Conservation (phyloP, 2,113 vertebrate genomes). For the Gasterosteus nipponicus region DNA sequence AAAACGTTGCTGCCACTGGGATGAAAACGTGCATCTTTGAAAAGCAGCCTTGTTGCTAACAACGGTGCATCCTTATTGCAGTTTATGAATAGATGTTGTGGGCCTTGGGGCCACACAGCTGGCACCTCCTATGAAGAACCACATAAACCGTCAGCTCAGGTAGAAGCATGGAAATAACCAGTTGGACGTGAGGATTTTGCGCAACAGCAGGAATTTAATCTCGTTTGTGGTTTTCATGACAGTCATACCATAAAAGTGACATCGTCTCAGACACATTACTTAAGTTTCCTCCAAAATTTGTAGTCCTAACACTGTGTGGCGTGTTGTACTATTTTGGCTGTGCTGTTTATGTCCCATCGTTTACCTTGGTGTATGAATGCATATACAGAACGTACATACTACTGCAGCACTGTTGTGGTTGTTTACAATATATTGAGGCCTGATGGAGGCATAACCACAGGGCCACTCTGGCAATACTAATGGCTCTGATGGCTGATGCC, state of each 20-base stretch:
- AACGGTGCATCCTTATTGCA: slow-evolving; percentile 61
- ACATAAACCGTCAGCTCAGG: slow-evolving; percentile 67
- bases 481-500: slow-evolving; percentile 69
- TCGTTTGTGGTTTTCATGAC: slow-evolving; percentile 68
- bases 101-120: slow-evolving; percentile 70
- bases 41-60: slow-evolving; percentile 66
- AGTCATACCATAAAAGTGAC: slow-evolving; percentile 58
- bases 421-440: slow-evolving; percentile 60
- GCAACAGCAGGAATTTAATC: slow-evolving; percentile 70
- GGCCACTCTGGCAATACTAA: slow-evolving; percentile 64
- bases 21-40: slow-evolving; percentile 63
- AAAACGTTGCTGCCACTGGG: slow-evolving; percentile 63
- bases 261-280: slow-evolving; percentile 72
- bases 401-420: slow-evolving; percentile 40
- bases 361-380: slow-evolving; percentile 29
- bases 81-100: slow-evolving; percentile 68
- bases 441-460: slow-evolving; percentile 68
- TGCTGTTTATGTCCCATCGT: slow-evolving; percentile 55
- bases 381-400: slow-evolving; percentile 45
- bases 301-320: slow-evolving; percentile 53
- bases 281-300: slow-evolving; percentile 62
- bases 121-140: slow-evolving; percentile 70
- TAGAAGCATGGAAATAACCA: slow-evolving; percentile 67
- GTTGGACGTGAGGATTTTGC: slow-evolving; percentile 64
- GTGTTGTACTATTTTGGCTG: slow-evolving; percentile 47